Conservation (phyloP, 2,888 invertebrate genomes). For the Drosophila gaucha region DNA sequence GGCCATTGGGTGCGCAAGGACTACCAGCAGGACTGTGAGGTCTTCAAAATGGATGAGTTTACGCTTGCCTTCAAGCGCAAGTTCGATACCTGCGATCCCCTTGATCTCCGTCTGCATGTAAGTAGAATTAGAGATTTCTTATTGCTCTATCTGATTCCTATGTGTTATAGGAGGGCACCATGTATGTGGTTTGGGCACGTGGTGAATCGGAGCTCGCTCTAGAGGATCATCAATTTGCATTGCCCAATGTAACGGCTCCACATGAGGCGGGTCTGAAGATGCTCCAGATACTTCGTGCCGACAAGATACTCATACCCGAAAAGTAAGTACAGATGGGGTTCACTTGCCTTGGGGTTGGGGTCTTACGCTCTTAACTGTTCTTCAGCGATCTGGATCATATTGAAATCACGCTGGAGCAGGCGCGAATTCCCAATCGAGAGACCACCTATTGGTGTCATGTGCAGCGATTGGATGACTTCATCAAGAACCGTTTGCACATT, state of each 20-base stretch:
- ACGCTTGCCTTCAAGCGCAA: constrained; percentile 91
- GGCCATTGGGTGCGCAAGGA: constrained; percentile 89
- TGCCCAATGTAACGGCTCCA: constrained; percentile 83
- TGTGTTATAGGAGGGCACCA: constrained; percentile 91
- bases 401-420: constrained; percentile 87
- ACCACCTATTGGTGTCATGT: constrained; percentile 99
- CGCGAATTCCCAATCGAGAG: constrained; percentile 92
- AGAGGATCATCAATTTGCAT: constrained; percentile 82
- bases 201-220: constrained; percentile 89
- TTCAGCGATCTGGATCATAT: constrained; percentile 86
- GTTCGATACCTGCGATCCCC: constrained; percentile 93
- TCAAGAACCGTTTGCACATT: constrained; percentile 91
- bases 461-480: constrained; percentile 90
- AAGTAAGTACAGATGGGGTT: constrained; percentile 72
- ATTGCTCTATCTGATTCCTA: neutral
- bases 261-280: constrained; percentile 90
- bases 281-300: constrained; percentile 87
- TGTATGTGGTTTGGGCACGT: constrained; percentile 93
- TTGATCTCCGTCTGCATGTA: constrained; percentile 86
- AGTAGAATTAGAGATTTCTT: constrained; percentile 42
- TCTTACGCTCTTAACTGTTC: neutral
- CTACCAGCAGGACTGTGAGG: constrained; percentile 90
- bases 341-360: neutral
- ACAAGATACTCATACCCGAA: constrained; percentile 84
- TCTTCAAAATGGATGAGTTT: constrained; percentile 86